A percentile compares a stretch with the other conserved stretches of the same genome.
These are phyloP conservation scores for Drosophila kohkoa DNA, from an alignment of 1,140 invertebrate species.

Conservation along the genomic window DNA sequence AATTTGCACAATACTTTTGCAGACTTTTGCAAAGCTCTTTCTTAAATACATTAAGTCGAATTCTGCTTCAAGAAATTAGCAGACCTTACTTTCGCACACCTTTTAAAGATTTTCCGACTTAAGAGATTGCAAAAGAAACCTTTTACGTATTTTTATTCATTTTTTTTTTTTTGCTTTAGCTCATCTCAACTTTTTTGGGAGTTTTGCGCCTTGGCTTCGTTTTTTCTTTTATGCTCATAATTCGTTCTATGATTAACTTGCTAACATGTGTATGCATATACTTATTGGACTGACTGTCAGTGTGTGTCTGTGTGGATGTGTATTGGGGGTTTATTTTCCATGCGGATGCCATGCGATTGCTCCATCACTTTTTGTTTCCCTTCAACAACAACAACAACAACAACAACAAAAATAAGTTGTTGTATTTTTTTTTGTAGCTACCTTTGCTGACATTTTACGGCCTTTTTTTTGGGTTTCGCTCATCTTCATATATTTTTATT, in stretches of 20 bases:
- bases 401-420: neutral
- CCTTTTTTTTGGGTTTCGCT: conserved; percentile 11
- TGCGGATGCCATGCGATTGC: conserved; percentile 4
- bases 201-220: conserved; percentile 10
- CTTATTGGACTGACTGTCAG: neutral
- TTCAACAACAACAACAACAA: neutral
- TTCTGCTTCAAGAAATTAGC: neutral
- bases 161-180: neutral
- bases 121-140: conserved; percentile 1
- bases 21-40: neutral
- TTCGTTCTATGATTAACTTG: conserved; percentile 33
- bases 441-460: conserved; percentile 8
- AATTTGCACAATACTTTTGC: no score
- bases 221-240: conserved; percentile 23
- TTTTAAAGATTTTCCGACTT: conserved; percentile 6
- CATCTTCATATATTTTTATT: conserved; percentile 44
- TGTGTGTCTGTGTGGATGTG: conserved; percentile 2
- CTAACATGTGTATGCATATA: conserved; percentile 10
- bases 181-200: conserved; percentile 7
- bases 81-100: neutral
- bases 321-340: neutral
- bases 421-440: neutral
- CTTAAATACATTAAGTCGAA: no score
- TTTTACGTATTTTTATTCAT: neutral
- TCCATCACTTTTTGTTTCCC: conserved; percentile 12